Percentiles rank a stretch among this genome's conserved stretches.
phyloP scores from a whole-genome alignment of 64 coral and sea anemone species.

The Pocillopora damicornis region DNA sequence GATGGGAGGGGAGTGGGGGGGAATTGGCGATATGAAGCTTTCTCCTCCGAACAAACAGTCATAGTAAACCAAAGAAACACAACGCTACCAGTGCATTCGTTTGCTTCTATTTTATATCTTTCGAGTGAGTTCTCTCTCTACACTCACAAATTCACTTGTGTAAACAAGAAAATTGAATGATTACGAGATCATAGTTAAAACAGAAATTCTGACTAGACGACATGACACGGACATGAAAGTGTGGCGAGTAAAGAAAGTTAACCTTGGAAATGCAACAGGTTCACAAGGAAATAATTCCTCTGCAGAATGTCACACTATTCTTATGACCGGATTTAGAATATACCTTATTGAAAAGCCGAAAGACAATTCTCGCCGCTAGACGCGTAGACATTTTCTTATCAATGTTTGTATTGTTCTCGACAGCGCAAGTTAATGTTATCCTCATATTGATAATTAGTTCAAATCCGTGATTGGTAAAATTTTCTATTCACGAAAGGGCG shows the following conservation, averaged over 20 bases:
- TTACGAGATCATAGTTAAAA: constrained; percentile 25
- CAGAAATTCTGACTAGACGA: not conserved
- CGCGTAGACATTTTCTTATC: not conserved
- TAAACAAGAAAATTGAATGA: not conserved
- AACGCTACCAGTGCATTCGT: not conserved
- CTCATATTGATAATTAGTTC: not conserved
- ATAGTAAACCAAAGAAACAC: not conserved
- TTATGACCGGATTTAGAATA: not conserved
- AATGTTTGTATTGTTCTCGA: not conserved
- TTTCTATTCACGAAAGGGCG: not conserved
- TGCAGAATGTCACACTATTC: not conserved
- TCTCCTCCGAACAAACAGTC: no score
- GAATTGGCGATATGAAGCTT: no score
- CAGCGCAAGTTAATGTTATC: not conserved
- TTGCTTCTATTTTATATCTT: not conserved
- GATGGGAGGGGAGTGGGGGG: no score
- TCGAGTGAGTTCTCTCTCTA: constrained; percentile 4
- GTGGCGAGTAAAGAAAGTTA: constrained; percentile 16
- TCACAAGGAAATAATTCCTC: not conserved
- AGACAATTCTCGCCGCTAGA: not conserved
- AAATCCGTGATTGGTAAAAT: not conserved
- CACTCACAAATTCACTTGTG: constrained; percentile 18
- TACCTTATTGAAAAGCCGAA: not conserved
- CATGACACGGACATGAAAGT: not conserved
- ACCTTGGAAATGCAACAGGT: not conserved